Base-by-base conservation (phyloP, 2,888 invertebrate genomes). In the Coenonympha glycerion region DNA sequence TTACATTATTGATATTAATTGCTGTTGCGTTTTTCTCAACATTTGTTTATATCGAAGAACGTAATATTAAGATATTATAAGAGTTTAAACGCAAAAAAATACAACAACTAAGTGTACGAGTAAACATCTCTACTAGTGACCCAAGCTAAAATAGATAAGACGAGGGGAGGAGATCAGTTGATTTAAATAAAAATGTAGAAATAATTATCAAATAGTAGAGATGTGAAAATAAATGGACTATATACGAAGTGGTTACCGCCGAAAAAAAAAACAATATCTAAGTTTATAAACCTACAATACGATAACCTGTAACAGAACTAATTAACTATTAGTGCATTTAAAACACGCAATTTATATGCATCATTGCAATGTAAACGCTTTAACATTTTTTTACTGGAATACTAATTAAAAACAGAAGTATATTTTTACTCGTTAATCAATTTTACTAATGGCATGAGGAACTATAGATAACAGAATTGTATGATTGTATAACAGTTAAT, bases 391-490 rank as follows among this genome's bases (percentile, higher is more conserved):
- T 39, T 19, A 45, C 24, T 36, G 33, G 33, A 41, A 41, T 41
- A 36, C 26, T 53, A 49, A 53, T 40, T 41, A 51, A 28, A 33
- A 13, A n/a, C n/a, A n/a, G 34, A n/a, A 42, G 22, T 30, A 48
- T 34, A 39, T 6, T 52, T 56, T 49, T 55, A 50, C n/a, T n/a
- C n/a, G n/a, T n/a, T n/a, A 57, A 59, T 56, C 57, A 59, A 49
- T 52, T 57, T 53, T 45, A 49, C 45, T 48, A 53, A 53, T 39
- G 36, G 53, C 54, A 57, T 47, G 50, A 58, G 56, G 55, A 61
- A 60, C 47, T 44, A 22, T 42, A 48, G 49, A 24, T 36, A 44
- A 44, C 18, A 51, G 49, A 24, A 49, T 52, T 53, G 55, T 50
- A 49, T 37, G 40, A 49, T 44, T 44, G 45, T 51, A 49, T 49